These are phyloP conservation scores for Chrysoperla carnea DNA, from an alignment of 1,140 invertebrate genomes.

Conservation along the genomic window DNA sequence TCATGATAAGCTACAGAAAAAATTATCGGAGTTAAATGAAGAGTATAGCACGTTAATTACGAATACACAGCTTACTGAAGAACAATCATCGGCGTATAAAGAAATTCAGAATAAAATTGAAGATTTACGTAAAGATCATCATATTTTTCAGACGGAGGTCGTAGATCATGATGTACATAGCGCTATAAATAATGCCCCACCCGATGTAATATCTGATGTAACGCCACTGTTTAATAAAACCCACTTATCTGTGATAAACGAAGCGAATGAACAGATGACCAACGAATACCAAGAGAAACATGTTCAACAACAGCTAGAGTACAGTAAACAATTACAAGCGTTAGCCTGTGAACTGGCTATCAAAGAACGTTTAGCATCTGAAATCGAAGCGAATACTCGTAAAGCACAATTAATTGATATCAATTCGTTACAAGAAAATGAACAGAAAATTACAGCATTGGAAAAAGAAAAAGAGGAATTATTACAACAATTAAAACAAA, in stretches of 20 bases:
- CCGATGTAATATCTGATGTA: constrained; percentile 29
- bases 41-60: constrained; percentile 37
- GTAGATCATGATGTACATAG: constrained; percentile 10
- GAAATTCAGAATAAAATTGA: constrained; percentile 37
- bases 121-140: constrained; percentile 23
- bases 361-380: constrained; percentile 57
- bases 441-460: constrained; percentile 48
- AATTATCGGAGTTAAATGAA: constrained; percentile 32
- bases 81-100: constrained; percentile 25
- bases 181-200: constrained; percentile 12
- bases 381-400: constrained; percentile 42
- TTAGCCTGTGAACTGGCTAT: constrained; percentile 54
- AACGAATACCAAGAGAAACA: constrained; percentile 38
- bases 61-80: constrained; percentile 22
- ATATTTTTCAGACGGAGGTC: constrained; percentile 24
- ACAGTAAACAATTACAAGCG: constrained; percentile 43
- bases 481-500: constrained; percentile 37
- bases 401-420: constrained; percentile 29
- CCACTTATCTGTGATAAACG: too few species aligned
- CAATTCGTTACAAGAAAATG: constrained; percentile 41
- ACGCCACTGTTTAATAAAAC: too few species aligned
- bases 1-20: constrained; percentile 44
- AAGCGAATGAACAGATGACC: too few species aligned
- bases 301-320: constrained; percentile 34
- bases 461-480: constrained; percentile 60